Base-by-base conservation (phyloP, 2,113 vertebrate species). In the Lepidiolamprologus cunningtoni region DNA sequence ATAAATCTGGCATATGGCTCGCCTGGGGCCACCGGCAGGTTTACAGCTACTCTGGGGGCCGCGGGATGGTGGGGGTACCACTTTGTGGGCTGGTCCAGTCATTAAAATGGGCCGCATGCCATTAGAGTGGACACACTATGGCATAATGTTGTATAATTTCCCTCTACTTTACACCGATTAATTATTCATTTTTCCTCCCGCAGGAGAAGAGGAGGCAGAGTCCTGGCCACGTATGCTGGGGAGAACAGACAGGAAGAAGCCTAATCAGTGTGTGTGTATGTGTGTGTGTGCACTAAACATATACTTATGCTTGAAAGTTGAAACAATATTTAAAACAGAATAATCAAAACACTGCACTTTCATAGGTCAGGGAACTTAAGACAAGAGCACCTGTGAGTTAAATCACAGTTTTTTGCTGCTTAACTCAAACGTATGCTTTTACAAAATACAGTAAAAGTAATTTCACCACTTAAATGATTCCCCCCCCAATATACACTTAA, bases 151-250 rank as follows among this genome's bases (percentile, higher is more conserved):
- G 93, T 88, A 90, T 92, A 87, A 93, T 94, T 85, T 89, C 85
- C 31, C 26, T 84, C 87, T 90, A 88, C 92, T 95, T 90, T 87
- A 91, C 42, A 81, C 17, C 19, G 4, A 94, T 95, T 93, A 93
- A 96, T 95, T 92, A 96, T 96, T 92, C 89, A 96, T 91, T 80
- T 53, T 35, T 40, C 47, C 90, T 90, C 92, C 84, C 83, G 19
- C 23, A 90, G 87, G 80, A 88, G 80, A 61, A 5, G 14, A 52
- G 10, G 11, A 85, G 85, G 86, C 33, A 66, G 52, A 78, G 73
- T 79, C 76, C 81, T 54, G 79, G 68, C 79, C 55, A 66, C 19
- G 28, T 5, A 50, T 84, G 88, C 87, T 9, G 7, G 84, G 87
- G 83, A 87, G 53, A 84, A 73, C 50, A 76, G 53, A 53, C 86